Percentiles rank a stretch among this genome's conserved stretches.
phyloP scores from a whole-genome alignment of 2,113 vertebrate genomes.

The Apaloderma vittatum region DNA sequence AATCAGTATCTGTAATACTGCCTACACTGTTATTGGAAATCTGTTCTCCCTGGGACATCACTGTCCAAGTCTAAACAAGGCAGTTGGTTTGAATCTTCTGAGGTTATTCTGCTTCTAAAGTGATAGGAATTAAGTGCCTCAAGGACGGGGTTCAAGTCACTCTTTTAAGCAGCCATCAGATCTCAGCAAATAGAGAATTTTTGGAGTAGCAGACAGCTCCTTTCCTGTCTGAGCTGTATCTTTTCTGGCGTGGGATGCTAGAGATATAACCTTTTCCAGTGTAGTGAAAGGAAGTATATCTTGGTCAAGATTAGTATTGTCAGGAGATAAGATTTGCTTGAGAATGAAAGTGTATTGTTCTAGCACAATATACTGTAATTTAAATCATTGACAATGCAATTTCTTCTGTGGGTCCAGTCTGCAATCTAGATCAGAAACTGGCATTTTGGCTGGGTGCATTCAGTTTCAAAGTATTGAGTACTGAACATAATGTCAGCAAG shows the following conservation, averaged over 20 bases:
- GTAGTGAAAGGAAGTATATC: background rate
- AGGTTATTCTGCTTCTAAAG: background rate
- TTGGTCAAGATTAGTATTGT: background rate
- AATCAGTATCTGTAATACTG: background rate
- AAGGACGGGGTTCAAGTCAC: background rate
- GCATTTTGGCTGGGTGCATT: background rate
- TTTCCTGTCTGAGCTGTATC: background rate
- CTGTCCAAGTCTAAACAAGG: background rate
- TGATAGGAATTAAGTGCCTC: background rate
- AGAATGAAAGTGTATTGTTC: background rate
- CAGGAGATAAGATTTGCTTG: background rate
- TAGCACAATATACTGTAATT: background rate
- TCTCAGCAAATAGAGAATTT: background rate
- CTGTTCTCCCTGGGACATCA: background rate
- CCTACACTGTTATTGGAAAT: background rate
- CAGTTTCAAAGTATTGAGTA: background rate
- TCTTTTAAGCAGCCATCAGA: background rate
- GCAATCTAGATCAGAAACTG: background rate
- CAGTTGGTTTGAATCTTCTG: background rate
- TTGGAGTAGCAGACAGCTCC: background rate
- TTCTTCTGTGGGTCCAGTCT: background rate
- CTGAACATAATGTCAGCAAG: background rate
- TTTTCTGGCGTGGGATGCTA: background rate
- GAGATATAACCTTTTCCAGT: background rate
- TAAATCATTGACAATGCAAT: background rate